Evolutionary conservation across 2,797 vertebrate species (phyloP).

Genomic region (Anguilla megastoma): DNA sequence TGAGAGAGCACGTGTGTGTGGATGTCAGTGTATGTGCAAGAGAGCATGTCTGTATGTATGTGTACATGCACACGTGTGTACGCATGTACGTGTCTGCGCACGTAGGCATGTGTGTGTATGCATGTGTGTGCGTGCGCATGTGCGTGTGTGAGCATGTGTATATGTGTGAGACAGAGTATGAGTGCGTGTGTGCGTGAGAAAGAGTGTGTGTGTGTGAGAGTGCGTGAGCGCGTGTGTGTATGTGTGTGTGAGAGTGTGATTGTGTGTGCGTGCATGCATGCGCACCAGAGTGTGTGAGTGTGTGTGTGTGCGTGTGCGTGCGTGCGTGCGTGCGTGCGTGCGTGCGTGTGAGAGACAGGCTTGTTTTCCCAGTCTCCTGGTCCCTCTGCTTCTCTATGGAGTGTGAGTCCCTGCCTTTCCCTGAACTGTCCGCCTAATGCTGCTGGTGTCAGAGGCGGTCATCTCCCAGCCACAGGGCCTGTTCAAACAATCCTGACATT

Average conservation of each 20-base stretch:
- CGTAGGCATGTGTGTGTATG: neutral
- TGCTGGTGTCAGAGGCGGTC: too few relatives aligned
- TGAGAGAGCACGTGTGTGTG: too few relatives aligned
- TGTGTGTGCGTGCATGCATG: neutral
- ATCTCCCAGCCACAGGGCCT: too few relatives aligned
- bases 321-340: slow-evolving; percentile 34
- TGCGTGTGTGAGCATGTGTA: neutral
- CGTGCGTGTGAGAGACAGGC: neutral
- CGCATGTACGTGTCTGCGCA: neutral
- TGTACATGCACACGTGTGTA: neutral
- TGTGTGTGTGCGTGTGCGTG: too few relatives aligned
- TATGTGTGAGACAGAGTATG: slow-evolving; percentile 29
- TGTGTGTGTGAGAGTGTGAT: slow-evolving; percentile 22
- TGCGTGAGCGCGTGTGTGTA: neutral
- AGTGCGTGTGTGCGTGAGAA: neutral
- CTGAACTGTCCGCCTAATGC: too few relatives aligned
- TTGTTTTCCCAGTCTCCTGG: too few relatives aligned
- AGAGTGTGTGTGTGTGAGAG: neutral
- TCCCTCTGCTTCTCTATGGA: too few relatives aligned
- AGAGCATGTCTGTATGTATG: neutral
- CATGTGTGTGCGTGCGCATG: neutral
- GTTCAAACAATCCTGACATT: too few relatives aligned
- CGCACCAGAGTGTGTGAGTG: slow-evolving; percentile 29
- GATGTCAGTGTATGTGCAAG: neutral
- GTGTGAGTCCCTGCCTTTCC: too few relatives aligned